phyloP scores from a whole-genome alignment of 2,113 vertebrate species.

The Ageneiosus marmoratus region DNA sequence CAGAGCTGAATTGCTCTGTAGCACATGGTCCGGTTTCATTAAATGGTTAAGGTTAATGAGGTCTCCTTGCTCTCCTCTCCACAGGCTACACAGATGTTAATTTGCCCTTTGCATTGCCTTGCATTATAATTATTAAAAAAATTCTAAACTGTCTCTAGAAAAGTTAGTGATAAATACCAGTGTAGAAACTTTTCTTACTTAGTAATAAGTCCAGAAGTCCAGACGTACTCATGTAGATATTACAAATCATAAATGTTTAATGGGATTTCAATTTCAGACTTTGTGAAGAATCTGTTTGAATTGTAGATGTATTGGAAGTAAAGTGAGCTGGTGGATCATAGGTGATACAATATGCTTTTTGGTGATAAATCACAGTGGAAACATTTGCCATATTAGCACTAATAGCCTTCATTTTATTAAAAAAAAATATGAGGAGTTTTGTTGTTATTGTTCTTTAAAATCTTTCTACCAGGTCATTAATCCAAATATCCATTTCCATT shows the following conservation, averaged over 20 bases:
- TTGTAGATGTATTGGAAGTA: constrained; percentile 12
- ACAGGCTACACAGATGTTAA: constrained; percentile 60
- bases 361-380: neutral
- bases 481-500: neutral
- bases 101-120: constrained; percentile 61
- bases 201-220: constrained; percentile 9
- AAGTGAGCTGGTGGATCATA: neutral
- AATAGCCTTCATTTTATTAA: neutral
- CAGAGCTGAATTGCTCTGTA: neutral
- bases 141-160: constrained; percentile 33
- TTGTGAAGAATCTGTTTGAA: constrained; percentile 6
- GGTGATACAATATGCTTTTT: neutral
- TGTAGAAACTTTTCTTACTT: constrained; percentile 1
- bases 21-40: constrained; percentile 36
- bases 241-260: constrained; percentile 26
- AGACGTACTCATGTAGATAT: neutral
- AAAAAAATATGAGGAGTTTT: neutral
- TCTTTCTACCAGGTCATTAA: neutral
- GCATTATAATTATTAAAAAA: constrained; percentile 60
- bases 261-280: constrained; percentile 24
- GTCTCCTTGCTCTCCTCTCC: constrained; percentile 55
- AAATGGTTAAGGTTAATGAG: constrained; percentile 66
- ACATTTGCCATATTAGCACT: neutral
- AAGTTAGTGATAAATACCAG: constrained; percentile 8
- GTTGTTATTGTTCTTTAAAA: neutral